These are phyloP conservation scores for Oryzias sinensis DNA, from an alignment of 2,797 vertebrate species.

Conservation along the genomic window DNA sequence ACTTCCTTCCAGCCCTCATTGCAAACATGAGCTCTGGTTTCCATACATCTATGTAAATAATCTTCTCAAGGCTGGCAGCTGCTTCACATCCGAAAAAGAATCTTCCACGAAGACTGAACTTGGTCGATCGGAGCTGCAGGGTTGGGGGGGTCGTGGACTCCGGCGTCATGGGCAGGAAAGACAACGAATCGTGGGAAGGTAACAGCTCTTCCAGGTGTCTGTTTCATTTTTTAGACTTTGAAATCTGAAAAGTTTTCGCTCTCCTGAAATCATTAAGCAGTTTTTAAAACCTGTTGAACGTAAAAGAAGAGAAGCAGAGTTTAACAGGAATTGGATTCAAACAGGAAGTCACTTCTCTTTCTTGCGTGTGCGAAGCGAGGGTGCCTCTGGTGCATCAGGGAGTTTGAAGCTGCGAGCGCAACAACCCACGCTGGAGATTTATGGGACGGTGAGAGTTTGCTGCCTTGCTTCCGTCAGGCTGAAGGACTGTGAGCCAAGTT, in stretches of 20 bases:
- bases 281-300: no score
- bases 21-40: no score
- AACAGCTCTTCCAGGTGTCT: not conserved
- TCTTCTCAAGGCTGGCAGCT: no score
- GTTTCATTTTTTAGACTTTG: not conserved
- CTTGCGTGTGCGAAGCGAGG: slow-evolving; percentile 15
- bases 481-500: not conserved
- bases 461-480: not conserved
- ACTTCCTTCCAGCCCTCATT: no score
- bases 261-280: no score
- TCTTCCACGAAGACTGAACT: no score
- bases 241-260: no score
- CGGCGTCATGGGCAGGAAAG: slow-evolving; percentile 21
- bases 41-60: no score
- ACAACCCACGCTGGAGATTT: not conserved
- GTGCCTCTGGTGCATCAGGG: not conserved
- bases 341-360: not conserved
- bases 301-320: not conserved
- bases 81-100: no score
- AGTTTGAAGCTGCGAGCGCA: not conserved
- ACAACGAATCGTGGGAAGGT: slow-evolving; percentile 31
- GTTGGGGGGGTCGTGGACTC: not conserved
- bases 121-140: not conserved
- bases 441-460: slow-evolving; percentile 16
- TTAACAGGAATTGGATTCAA: not conserved